Percentiles rank a stretch among this genome's conserved stretches.
Evolutionary conservation across 1,140 invertebrate genomes (phyloP).

Genomic region (Eurosta solidaginis): DNA sequence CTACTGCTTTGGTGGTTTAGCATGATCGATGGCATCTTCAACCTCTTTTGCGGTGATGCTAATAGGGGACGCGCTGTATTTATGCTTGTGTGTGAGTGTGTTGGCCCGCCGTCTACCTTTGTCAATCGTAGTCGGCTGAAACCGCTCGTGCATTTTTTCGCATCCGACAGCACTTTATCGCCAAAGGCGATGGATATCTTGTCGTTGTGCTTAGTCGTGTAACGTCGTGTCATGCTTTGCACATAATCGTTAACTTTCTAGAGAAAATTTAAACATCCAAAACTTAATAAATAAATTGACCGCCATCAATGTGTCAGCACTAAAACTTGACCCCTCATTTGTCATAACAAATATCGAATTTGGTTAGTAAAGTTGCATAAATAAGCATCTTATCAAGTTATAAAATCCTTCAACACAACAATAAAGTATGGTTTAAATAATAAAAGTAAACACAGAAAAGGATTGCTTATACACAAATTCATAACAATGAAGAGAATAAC

Average conservation of each 20-base stretch:
- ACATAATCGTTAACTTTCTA: neutral
- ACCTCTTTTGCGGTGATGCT: too few relatives aligned
- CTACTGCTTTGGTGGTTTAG: too few relatives aligned
- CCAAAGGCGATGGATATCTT: too few relatives aligned
- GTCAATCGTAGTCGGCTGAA: too few relatives aligned
- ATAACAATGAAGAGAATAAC: constrained; percentile 20
- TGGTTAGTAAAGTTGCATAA: neutral
- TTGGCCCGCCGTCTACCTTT: too few relatives aligned
- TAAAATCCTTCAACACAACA: constrained; percentile 5
- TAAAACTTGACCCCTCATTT: neutral
- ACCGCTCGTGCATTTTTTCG: too few relatives aligned
- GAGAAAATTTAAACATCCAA: neutral
- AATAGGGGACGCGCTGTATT: too few relatives aligned
- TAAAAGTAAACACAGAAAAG: neutral
- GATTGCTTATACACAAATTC: neutral
- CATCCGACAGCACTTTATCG: too few relatives aligned
- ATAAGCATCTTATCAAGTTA: constrained; percentile 29
- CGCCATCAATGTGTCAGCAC: neutral
- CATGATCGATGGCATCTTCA: too few relatives aligned
- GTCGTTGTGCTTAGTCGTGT: too few relatives aligned
- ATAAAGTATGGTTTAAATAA: constrained; percentile 1
- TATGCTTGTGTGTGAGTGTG: too few relatives aligned
- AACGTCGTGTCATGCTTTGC: too few relatives aligned
- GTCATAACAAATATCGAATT: neutral
- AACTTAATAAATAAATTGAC: neutral